phyloP scores from a whole-genome alignment of 2,113 vertebrate genomes.

The Anthoscopus minutus region DNA sequence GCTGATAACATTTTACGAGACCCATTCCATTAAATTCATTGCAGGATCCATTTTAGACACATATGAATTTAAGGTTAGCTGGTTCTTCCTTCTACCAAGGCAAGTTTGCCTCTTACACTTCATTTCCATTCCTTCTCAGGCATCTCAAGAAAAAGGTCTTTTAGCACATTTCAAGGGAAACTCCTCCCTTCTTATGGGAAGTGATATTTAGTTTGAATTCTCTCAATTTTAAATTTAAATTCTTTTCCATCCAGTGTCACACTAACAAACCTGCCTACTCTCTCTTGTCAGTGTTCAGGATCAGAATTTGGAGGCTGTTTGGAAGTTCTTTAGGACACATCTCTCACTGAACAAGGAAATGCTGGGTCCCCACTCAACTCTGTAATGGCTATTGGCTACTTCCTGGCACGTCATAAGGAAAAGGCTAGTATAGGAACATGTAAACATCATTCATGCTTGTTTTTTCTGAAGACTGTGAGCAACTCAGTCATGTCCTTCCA shows the following conservation, averaged over 20 bases:
- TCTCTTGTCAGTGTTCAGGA: neutral
- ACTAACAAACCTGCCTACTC: neutral
- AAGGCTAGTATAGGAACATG: neutral
- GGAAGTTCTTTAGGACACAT: neutral
- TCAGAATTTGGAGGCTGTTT: neutral
- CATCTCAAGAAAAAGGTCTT: neutral
- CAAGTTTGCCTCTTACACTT: neutral
- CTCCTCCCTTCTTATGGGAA: neutral
- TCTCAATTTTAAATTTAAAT: neutral
- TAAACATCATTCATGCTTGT: neutral
- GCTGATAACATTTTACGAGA: neutral
- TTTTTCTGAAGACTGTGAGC: neutral
- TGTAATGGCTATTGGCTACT: neutral
- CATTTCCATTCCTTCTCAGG: neutral
- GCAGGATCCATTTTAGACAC: neutral
- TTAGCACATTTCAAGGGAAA: neutral
- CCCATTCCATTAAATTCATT: neutral
- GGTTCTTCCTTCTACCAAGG: neutral
- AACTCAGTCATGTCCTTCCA: neutral
- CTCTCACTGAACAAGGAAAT: neutral
- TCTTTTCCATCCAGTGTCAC: neutral
- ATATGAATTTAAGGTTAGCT: neutral
- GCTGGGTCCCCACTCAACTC: neutral
- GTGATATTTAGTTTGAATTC: neutral
- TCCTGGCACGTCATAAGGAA: neutral